Conservation (phyloP, 53 echinoderm and acorn worm species). For the Henricia sp. region DNA sequence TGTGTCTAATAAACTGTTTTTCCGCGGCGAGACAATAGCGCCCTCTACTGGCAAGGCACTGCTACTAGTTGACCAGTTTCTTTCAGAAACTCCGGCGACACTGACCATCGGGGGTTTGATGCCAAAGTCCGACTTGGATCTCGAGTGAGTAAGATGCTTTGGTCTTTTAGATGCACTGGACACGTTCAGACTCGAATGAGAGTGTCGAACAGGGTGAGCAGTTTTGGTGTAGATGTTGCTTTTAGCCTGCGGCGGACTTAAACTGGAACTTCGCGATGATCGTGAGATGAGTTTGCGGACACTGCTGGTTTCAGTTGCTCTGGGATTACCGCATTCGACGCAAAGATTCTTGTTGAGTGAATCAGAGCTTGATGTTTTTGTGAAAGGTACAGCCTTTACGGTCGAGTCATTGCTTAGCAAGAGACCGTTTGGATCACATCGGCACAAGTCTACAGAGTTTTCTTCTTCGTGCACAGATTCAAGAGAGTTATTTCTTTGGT, state of each 20-base stretch:
- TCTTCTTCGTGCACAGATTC: constrained; percentile 44
- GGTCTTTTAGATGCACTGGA: neutral
- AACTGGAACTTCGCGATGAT: neutral
- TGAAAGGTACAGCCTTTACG: neutral
- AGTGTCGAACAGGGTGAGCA: neutral
- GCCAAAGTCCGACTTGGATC: constrained; percentile 32
- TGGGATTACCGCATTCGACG: neutral
- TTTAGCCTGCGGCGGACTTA: constrained; percentile 27
- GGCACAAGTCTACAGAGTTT: neutral
- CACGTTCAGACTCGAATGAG: neutral
- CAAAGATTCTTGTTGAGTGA: neutral
- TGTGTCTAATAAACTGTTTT: constrained; percentile 35
- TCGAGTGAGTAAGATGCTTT: neutral
- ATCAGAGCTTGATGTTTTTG: neutral
- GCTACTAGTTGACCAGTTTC: neutral
- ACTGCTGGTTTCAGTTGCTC: neutral
- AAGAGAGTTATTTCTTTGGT: constrained; percentile 14
- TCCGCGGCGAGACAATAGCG: constrained; percentile 26
- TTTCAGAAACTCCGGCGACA: neutral
- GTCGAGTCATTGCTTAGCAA: neutral
- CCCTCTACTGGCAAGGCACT: constrained; percentile 38
- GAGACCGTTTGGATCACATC: neutral
- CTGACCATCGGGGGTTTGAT: neutral
- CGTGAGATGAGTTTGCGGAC: neutral
- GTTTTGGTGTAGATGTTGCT: constrained; percentile 9